Conservation (phyloP, 2,797 vertebrate species). For the Danio kyathit region DNA sequence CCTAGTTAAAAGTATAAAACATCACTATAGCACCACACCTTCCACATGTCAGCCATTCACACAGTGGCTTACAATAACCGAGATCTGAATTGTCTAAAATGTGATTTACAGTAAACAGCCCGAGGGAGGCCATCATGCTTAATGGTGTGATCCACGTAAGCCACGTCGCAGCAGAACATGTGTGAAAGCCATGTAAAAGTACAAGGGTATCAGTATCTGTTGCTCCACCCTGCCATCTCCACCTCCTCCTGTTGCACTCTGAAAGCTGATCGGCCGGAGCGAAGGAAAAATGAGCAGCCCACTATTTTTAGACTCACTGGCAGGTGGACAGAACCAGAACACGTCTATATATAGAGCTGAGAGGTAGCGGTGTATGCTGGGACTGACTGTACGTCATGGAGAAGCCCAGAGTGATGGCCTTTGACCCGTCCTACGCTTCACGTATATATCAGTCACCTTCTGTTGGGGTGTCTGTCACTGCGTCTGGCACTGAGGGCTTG, state of each 20-base stretch:
- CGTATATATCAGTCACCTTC: constrained; percentile 59
- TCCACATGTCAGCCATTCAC: not conserved
- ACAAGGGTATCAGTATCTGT: constrained; percentile 32
- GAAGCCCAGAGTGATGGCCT: constrained; percentile 58
- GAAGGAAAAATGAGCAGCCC: constrained; percentile 65
- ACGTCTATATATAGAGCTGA: constrained; percentile 74
- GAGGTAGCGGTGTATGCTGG: constrained; percentile 26
- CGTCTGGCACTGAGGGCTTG: constrained; percentile 28
- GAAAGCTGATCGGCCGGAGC: constrained; percentile 53
- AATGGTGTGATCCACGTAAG: constrained; percentile 13
- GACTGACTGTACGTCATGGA: constrained; percentile 55
- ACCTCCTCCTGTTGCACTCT: constrained; percentile 26
- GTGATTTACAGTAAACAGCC: constrained; percentile 7
- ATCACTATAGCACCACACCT: too few species aligned
- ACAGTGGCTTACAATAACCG: not conserved
- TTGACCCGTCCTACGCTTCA: constrained; percentile 53
- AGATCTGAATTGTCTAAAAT: not conserved
- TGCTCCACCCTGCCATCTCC: constrained; percentile 1
- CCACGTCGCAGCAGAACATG: constrained; percentile 1
- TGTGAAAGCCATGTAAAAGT: constrained; percentile 41
- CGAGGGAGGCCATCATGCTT: not conserved
- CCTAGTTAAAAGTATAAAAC: too few species aligned
- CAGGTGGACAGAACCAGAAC: constrained; percentile 68
- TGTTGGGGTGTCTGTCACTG: constrained; percentile 33
- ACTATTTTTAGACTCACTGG: constrained; percentile 77